A percentile compares a stretch with the other conserved stretches of the same genome.
Conservation (phyloP, 1,140 invertebrate species). For the Pentalonia nigronervosa region DNA sequence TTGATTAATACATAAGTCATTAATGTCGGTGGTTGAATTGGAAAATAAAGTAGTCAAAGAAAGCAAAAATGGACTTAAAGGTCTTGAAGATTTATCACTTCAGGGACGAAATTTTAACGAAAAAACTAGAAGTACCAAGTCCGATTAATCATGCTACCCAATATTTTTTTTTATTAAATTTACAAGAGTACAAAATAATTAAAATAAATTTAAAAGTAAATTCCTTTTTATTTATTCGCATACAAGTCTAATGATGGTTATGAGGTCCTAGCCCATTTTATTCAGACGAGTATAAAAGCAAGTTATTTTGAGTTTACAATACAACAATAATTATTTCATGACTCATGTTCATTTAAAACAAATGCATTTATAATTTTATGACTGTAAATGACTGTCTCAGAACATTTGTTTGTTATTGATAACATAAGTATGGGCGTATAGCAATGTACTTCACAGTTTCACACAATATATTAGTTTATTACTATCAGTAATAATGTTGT, state of each 20-base stretch:
- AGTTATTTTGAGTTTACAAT: conserved; percentile 8
- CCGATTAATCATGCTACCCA: too few species aligned
- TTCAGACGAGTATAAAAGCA: neutral
- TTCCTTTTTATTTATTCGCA: neutral
- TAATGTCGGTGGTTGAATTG: neutral
- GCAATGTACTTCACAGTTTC: too few species aligned
- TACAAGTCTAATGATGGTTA: neutral
- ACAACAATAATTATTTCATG: neutral
- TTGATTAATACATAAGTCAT: neutral
- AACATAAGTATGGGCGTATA: neutral
- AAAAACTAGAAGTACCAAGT: neutral
- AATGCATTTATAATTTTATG: neutral
- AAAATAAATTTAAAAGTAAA: neutral
- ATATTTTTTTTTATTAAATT: neutral
- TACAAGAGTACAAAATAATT: neutral
- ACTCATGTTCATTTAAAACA: neutral
- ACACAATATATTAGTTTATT: neutral
- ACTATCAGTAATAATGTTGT: neutral
- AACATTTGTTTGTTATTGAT: neutral
- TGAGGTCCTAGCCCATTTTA: neutral
- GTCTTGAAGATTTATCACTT: neutral
- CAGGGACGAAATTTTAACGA: neutral
- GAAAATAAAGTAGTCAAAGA: neutral
- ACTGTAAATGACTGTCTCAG: neutral
- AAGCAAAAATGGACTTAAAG: neutral